Evolutionary conservation across 2,888 invertebrate species (phyloP), one percentile per base, ranked within the genome.

Genomic region (Watsonalla binaria): DNA sequence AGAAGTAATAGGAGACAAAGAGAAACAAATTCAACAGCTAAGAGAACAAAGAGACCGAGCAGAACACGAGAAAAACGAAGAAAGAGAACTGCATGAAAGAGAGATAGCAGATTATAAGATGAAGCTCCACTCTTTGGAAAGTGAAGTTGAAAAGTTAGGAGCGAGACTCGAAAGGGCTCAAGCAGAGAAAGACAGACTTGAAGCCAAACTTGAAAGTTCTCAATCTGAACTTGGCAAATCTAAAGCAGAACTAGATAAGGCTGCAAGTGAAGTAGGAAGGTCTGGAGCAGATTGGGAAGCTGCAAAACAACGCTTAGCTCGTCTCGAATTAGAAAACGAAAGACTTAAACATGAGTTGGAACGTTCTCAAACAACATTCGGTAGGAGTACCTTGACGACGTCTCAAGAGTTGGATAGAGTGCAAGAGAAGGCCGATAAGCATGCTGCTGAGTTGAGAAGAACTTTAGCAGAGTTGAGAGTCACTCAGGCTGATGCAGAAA

Each of bases 1-100:
- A 91, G 98, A 98, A 90, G 97, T 97, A 11, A 96, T 99, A 68
- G 95, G 96, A 51, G 99, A 99, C 79, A 98, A 98, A 90, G 99
- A 99, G 76, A 98, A 98, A 82, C 99, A 99, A 91, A 98, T 99
- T 92, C 95, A 96, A 66, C 98, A 98, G 80, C 90, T 98, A 60
- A 92, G 97, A 66, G 98, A 99, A 77, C 98, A 99, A 80, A 93
- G 98, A 76, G 98, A 99, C 76, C 93, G 98, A 68, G 97, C 98
- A 46, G 98, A 99, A 86, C 96, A 97, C 68, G 99, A 99, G 75
- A 96, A 98, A 78, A 96, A 97, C 67, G 99, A 99, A 86, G 99
- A 99, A 83, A 93, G 98, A 61, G 98, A 98, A 74, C 91, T 97
- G 14, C 97, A 97, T 78, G 97, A 98, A 81, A 93, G 98, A 69